Conservation (phyloP, 2,888 invertebrate genomes). For the Lomographa bimaculata region DNA sequence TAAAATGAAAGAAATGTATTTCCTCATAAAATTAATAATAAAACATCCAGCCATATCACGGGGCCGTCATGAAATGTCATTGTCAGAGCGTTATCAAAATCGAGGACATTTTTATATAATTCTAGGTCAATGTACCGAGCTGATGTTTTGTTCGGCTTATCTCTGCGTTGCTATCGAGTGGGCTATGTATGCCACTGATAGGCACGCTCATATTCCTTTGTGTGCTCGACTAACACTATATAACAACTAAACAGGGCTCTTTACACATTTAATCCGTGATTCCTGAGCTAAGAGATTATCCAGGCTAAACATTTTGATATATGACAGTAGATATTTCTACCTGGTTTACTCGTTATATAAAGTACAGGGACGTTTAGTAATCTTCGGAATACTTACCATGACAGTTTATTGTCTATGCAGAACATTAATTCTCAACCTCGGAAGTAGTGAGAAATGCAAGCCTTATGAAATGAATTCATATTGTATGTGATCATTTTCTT, state of each 20-base stretch:
- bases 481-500: constrained; percentile 10
- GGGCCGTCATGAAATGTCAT: constrained; percentile 72
- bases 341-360: constrained; percentile 3
- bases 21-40: constrained; percentile 25
- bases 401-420: constrained; percentile 11
- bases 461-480: constrained; percentile 8
- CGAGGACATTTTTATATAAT: constrained; percentile 81
- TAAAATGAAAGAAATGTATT: no score
- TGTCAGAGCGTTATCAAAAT: constrained; percentile 75
- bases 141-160: constrained; percentile 77
- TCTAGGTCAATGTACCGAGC: constrained; percentile 76
- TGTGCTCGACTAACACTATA: constrained; percentile 56
- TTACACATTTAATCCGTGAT: constrained; percentile 16
- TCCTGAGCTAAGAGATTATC: constrained; percentile 4
- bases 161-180: constrained; percentile 62
- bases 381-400: neutral
- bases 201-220: constrained; percentile 48
- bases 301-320: constrained; percentile 9
- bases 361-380: neutral
- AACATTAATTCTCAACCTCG: constrained; percentile 19
- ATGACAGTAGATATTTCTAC: constrained; percentile 1
- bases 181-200: constrained; percentile 79
- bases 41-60: constrained; percentile 40
- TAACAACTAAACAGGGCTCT: constrained; percentile 31
- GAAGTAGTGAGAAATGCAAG: constrained; percentile 11